Base-by-base conservation (phyloP, 2,888 invertebrate species). In the Xylocampa areola region DNA sequence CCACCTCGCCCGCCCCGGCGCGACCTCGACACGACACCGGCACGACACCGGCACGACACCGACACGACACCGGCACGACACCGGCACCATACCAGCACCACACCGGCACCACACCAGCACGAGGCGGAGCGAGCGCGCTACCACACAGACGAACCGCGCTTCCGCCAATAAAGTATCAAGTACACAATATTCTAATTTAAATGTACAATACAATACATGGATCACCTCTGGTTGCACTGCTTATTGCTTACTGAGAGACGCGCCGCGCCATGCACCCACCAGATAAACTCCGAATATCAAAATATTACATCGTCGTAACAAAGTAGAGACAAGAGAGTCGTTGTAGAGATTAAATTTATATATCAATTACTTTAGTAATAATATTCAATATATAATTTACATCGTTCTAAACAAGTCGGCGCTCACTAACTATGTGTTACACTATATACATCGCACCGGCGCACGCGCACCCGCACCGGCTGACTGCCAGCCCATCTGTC, bases 231-330 rank as follows among this genome's bases (percentile, higher is more conserved):
- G 82, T 83, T 84, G 87, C 89, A 80, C 81, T 75, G 83, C 82
- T 89, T 89, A 89, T 90, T 90, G 90, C 89, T 90, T 84, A 77
- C 69, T 73, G 78, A 76, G 30, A 47, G 49, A 32, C 65, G 65
- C 73, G 59, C 23, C 36, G 43, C 21, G 41, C 77, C 73, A 70
- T 73, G 69, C 69, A 61, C 71, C 41, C 62, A 62, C 57, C 78
- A 84, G 79, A 86, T 89, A 89, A 89, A 89, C 89, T 87, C 81
- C 82, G 66, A 84, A 88, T 88, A 87, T 86, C 87, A 88, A 88
- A 89, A 88, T 89, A 86, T 86, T 79, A 85, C 82, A 83, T 79
- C 73, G 77, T 84, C 77, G 67, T 85, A 86, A 87, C 85, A 84
- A 88, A 81, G 82, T 85, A 77, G 74, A 83, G 83, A 86, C 82